Evolutionary conservation across 1,140 invertebrate genomes (phyloP), one percentile per base, ranked within the genome.

Genomic region (Drosophila equinoxialis): DNA sequence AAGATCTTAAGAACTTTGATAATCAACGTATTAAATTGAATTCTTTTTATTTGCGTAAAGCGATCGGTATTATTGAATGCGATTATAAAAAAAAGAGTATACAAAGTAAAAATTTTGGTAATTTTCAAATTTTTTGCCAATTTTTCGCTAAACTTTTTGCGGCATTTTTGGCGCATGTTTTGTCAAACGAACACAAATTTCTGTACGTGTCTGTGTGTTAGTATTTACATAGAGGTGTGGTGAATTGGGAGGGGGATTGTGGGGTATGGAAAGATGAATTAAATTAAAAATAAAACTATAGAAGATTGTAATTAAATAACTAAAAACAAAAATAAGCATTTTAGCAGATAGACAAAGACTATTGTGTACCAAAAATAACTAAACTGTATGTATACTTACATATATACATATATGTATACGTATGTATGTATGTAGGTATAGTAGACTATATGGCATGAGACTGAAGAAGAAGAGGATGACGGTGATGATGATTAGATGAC

Each of bases 211-310:
- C 5, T 30, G 30, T 48, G 14, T 48, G 45, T 48, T 17, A 20
- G 14, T 48, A 23, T 51, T 20, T 51, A 51, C 23, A 8, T 23
- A 51, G 45, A 51, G 45, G 45, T 23, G 68, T 57, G 60, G 65
- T 71, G 67, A 63, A 58, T 30, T 61, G 70, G 65, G 59, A 55
- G 14, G 39, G 1, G 61, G 37, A 39, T 68, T 51, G 45, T 51
- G 45, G 45, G 45, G 45, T 51, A 51, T 51, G 45, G 63, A 76
- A 79, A 63, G 68, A 78, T 79, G 79, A 82, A 82, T 82, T 86
- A 79, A 86, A 76, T 79, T 87, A 82, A 79, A 87, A 86, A 87
- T 86, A 87, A 87, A 82, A 68, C 75, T 83, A 64, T 63, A 79
- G 69, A 79, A 74, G 69, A 74, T 63, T 86, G 79, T 77, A 87